Conservation (phyloP, 2,797 vertebrate genomes). For the Pelodytes ibericus region DNA sequence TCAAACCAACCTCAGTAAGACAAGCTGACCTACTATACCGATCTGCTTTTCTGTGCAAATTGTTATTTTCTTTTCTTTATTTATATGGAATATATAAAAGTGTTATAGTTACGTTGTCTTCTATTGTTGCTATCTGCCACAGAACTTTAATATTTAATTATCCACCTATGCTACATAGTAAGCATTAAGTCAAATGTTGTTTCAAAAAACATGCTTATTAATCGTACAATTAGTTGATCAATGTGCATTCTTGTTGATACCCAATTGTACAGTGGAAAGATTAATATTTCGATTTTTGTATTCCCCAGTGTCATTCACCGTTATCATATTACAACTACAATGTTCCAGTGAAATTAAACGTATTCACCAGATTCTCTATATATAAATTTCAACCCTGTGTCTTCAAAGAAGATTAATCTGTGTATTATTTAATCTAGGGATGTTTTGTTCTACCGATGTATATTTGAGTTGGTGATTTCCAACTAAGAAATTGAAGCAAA, state of each 20-base stretch:
- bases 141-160: neutral
- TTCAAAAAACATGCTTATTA: neutral
- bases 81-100: neutral
- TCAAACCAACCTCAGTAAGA: neutral
- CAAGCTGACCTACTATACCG: neutral
- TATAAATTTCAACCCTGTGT: neutral
- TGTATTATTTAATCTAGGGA: neutral
- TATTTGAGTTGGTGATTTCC: neutral
- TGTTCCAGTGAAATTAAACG: neutral
- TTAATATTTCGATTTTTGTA: neutral
- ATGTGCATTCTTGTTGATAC: neutral
- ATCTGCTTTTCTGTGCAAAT: neutral
- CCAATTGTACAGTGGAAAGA: neutral
- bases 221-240: neutral
- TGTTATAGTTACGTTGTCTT: neutral
- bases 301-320: neutral
- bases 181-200: neutral
- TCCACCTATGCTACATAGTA: neutral
- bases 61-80: neutral
- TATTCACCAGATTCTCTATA: neutral
- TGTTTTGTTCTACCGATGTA: neutral
- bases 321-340: neutral
- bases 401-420: slow-evolving; percentile 1
- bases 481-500: neutral
- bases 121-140: neutral